A percentile compares a stretch with the other conserved stretches of the same genome.
These are phyloP conservation scores for Silvanus unidentatus DNA, from an alignment of 2,888 invertebrate species.

Conservation along the genomic window DNA sequence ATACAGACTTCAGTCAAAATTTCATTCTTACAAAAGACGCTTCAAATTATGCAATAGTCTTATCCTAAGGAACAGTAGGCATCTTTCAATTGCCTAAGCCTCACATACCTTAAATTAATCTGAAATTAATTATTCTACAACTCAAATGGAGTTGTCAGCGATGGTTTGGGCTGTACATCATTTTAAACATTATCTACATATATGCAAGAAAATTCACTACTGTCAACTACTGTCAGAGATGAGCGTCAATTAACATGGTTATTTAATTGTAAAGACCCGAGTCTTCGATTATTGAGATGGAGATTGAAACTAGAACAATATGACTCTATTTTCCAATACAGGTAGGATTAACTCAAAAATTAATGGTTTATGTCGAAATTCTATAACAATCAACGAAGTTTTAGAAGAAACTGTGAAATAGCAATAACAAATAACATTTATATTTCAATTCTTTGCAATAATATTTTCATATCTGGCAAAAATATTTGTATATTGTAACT, in stretches of 20 bases:
- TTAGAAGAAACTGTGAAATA: no score
- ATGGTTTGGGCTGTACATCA: slow-evolving; percentile 18
- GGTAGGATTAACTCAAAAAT: slow-evolving; percentile 30
- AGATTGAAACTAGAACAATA: slow-evolving; percentile 32
- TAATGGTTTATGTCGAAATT: slow-evolving; percentile 23
- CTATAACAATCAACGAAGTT: background rate
- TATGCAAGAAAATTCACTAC: slow-evolving; percentile 24
- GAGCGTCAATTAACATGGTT: slow-evolving; percentile 33
- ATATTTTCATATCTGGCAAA: no score
- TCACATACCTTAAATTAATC: slow-evolving; percentile 27
- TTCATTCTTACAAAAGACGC: slow-evolving; percentile 32
- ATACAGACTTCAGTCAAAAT: slow-evolving; percentile 14
- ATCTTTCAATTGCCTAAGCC: slow-evolving; percentile 31
- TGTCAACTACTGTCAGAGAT: slow-evolving; percentile 34
- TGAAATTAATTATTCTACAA: slow-evolving; percentile 32
- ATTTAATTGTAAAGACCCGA: slow-evolving; percentile 30
- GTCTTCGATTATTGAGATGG: slow-evolving; percentile 29
- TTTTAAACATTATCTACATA: no score
- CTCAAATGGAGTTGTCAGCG: slow-evolving; percentile 32
- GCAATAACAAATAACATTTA: no score
- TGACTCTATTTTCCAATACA: slow-evolving; percentile 31
- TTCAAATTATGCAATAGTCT: slow-evolving; percentile 26
- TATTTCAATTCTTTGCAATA: no score
- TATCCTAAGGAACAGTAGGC: slow-evolving; percentile 25
- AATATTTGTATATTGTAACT: no score